A percentile compares a stretch with the other conserved stretches of the same genome.
Evolutionary conservation across 2,888 invertebrate species (phyloP).

Genomic region (Ceratothoa steindachneri): DNA sequence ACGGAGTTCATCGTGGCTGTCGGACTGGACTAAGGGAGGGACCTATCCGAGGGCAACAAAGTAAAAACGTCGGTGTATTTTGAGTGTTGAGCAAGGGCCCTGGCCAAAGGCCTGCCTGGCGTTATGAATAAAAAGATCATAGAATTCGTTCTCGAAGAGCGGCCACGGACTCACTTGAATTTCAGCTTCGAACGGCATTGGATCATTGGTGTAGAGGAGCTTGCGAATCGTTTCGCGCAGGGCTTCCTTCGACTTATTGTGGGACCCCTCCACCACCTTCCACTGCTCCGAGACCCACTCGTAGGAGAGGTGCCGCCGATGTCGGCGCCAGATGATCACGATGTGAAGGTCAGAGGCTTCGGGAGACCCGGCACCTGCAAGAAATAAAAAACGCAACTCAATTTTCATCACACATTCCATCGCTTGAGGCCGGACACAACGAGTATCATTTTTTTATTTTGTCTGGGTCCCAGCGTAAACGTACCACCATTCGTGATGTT

Average conservation of each 20-base stretch:
- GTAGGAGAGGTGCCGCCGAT: conserved; percentile 78
- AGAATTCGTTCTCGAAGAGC: background rate
- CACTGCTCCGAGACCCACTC: conserved; percentile 76
- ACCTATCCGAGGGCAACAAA: no score
- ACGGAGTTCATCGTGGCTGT: no score
- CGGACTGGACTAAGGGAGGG: no score
- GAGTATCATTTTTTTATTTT: no score
- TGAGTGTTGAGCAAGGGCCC: no score
- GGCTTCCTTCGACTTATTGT: conserved; percentile 36
- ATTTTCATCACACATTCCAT: no score
- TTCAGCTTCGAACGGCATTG: conserved; percentile 43
- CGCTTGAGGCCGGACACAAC: no score
- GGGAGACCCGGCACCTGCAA: conserved; percentile 50
- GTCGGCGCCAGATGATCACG: conserved; percentile 84
- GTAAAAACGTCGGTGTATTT: no score
- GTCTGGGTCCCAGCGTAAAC: no score
- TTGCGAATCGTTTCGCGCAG: conserved; percentile 31
- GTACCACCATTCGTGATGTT: no score
- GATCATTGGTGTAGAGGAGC: conserved; percentile 38
- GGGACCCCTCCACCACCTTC: conserved; percentile 50
- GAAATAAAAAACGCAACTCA: no score
- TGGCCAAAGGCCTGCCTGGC: no score
- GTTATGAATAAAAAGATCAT: background rate
- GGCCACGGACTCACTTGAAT: conserved; percentile 28
- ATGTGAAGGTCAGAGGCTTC: conserved; percentile 69